phyloP scores from a whole-genome alignment of 2,888 invertebrate species.

The Dione juno region DNA sequence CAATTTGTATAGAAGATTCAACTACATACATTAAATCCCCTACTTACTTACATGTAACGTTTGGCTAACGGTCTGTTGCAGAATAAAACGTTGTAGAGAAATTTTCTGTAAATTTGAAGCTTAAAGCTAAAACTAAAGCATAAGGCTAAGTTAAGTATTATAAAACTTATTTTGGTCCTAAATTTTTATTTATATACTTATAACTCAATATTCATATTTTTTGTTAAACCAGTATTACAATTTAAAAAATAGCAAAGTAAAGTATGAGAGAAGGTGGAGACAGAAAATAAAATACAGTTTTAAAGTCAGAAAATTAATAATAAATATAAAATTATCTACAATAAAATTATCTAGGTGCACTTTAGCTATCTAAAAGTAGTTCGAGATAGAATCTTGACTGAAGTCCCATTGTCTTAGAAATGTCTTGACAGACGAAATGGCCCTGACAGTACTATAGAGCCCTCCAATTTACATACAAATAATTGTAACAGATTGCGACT shows the following conservation, averaged over 20 bases:
- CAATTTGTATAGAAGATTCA: conserved; percentile 56
- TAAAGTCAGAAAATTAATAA: too few relatives aligned
- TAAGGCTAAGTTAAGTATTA: too few relatives aligned
- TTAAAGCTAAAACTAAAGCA: too few relatives aligned
- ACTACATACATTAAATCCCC: conserved; percentile 45
- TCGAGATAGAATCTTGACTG: conserved; percentile 35
- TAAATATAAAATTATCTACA: background rate
- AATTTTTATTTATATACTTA: too few relatives aligned
- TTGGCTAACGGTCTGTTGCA: conserved; percentile 22
- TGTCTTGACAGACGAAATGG: conserved; percentile 43
- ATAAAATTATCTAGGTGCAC: background rate
- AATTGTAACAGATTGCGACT: conserved; percentile 73
- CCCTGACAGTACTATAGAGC: conserved; percentile 55
- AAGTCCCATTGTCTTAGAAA: conserved; percentile 43
- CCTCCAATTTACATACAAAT: conserved; percentile 75
- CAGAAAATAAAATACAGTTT: too few relatives aligned
- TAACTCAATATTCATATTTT: too few relatives aligned
- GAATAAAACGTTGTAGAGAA: background rate
- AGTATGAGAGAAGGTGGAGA: too few relatives aligned
- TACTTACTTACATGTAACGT: conserved; percentile 19
- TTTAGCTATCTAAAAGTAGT: conserved; percentile 24
- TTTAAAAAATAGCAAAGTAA: too few relatives aligned
- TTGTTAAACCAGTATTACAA: too few relatives aligned
- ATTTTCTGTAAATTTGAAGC: too few relatives aligned
- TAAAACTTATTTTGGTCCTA: too few relatives aligned